Conservation (phyloP, 2,797 vertebrate species). For the Mormyrus hasselquistii region DNA sequence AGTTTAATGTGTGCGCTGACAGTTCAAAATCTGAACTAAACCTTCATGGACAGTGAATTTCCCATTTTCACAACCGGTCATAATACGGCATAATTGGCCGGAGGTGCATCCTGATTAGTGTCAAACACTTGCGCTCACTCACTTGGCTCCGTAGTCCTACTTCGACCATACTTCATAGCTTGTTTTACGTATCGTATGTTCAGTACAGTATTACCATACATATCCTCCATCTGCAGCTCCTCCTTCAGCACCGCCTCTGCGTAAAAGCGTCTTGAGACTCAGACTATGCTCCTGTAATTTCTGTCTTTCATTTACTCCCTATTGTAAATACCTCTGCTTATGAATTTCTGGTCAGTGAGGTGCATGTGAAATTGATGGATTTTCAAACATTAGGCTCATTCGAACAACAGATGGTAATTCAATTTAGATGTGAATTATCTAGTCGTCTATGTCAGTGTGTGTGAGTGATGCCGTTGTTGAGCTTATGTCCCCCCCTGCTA, state of each 20-base stretch:
- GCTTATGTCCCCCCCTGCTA: constrained; percentile 55
- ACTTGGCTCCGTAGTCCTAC: not conserved
- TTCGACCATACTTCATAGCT: not conserved
- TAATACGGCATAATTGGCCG: constrained; percentile 1
- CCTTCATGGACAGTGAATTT: not conserved
- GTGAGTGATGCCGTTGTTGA: constrained; percentile 66
- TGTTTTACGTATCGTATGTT: not conserved
- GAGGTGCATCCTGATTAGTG: not conserved
- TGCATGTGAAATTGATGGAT: constrained; percentile 68
- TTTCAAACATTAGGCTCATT: constrained; percentile 63
- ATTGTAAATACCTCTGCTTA: constrained; percentile 8
- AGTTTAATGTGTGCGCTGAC: not conserved
- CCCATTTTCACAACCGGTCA: constrained; percentile 6
- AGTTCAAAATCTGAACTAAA: not conserved
- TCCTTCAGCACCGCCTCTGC: not conserved
- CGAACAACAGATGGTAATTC: constrained; percentile 75
- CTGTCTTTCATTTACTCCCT: not conserved
- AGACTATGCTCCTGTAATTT: not conserved
- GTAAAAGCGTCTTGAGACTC: not conserved
- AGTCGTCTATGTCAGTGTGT: constrained; percentile 66
- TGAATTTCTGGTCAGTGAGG: constrained; percentile 56
- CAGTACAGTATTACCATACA: not conserved
- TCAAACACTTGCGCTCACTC: not conserved
- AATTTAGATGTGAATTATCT: constrained; percentile 67
- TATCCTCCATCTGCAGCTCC: not conserved